Conservation (phyloP, 2,888 invertebrate species). For the Tachystola acroxantha region DNA sequence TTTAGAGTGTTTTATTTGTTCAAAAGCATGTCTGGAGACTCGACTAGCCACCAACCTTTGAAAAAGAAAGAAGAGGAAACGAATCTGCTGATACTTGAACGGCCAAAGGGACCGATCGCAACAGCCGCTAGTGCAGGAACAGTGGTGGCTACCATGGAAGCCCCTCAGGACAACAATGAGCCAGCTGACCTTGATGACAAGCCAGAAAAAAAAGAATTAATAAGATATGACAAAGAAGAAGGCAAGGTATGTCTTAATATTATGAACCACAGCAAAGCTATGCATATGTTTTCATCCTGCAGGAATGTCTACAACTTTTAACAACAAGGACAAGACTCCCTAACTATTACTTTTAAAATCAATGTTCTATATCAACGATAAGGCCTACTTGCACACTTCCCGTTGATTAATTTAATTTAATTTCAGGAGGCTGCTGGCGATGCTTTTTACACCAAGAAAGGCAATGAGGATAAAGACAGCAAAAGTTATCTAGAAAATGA, state of each 20-base stretch:
- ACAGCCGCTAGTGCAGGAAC: slow-evolving; percentile 22
- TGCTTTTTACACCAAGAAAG: slow-evolving; percentile 19
- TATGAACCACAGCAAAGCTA: too few relatives aligned
- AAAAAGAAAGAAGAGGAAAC: slow-evolving; percentile 58
- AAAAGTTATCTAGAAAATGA: slow-evolving; percentile 42
- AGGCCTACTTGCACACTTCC: too few relatives aligned
- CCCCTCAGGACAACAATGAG: slow-evolving; percentile 25
- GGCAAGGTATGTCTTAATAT: too few relatives aligned
- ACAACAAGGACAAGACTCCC: too few relatives aligned
- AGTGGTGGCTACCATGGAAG: slow-evolving; percentile 25
- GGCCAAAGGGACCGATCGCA: slow-evolving; percentile 27
- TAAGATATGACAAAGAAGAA: slow-evolving; percentile 39
- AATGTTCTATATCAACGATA: too few relatives aligned
- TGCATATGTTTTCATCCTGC: too few relatives aligned
- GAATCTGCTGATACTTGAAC: slow-evolving; percentile 40
- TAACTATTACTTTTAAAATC: too few relatives aligned
- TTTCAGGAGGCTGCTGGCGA: slow-evolving; percentile 55
- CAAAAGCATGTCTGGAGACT: slow-evolving; percentile 65
- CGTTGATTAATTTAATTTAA: neutral
- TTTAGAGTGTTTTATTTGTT: slow-evolving; percentile 17
- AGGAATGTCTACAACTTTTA: too few relatives aligned
- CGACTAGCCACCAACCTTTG: slow-evolving; percentile 41
- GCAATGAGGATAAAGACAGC: slow-evolving; percentile 26
- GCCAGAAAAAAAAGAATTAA: slow-evolving; percentile 43
- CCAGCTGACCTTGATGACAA: slow-evolving; percentile 37